Evolutionary conservation across 2,113 vertebrate species (phyloP), one percentile per base, ranked within the genome.

Genomic region (Oryzias javanicus): DNA sequence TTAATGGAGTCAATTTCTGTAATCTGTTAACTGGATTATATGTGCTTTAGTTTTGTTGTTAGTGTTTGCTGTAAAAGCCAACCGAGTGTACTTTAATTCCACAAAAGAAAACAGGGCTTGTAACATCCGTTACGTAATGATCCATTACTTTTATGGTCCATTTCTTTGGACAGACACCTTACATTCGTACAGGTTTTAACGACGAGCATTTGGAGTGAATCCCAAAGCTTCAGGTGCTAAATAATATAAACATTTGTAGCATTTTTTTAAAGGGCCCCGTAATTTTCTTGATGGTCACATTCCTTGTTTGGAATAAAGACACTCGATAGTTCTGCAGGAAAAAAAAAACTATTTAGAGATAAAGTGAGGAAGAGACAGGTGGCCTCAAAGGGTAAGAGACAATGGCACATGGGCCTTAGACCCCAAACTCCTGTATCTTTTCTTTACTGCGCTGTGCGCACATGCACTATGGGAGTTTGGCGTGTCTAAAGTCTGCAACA

Each of bases 381-480:
- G 74, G 84, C 84, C 84, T 86, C 83, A 74, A 81, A 78, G 83
- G 72, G 77, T 53, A 69, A 78, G 70, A 86, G 81, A 85, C 81
- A 76, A 76, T 85, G 78, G 83, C 83, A 82, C 81, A 86, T 53
- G 18, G 85, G 80, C 84, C 71, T 77, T 68, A 67, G 79, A 63
- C 57, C 50, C 49, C 81, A 74, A 74, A 67, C 86, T 88, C 90
- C 84, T 85, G 79, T 91, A 85, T 46, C 55, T 80, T 84, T 86
- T 84, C 79, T 88, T 79, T 72, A 86, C 75, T 78, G 91, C 91
- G 92, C 90, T 93, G 89, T 89, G 89, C 89, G 89, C 88, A 89
- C 64, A 86, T 92, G 90, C 90, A 92, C 90, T 93, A 88, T 90
- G 71, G 89, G 88, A 87, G 86, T 76, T 89, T 78, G 47, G 40